Evolutionary conservation across 1,140 invertebrate genomes (phyloP), one percentile per base, ranked within the genome.

Genomic region (Drosophila nebulosa): DNA sequence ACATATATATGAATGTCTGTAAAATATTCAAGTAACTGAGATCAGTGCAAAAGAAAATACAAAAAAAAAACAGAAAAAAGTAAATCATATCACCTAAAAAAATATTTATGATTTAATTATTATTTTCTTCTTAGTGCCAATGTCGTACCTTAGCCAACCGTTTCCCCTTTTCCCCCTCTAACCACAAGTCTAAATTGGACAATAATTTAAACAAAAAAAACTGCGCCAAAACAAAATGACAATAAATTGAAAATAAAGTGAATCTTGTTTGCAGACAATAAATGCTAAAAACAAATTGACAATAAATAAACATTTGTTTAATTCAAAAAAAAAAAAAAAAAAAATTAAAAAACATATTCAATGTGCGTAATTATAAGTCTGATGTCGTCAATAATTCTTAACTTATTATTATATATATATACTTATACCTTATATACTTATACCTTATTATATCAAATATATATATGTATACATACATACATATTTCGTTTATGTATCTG

Each of bases 281-380:
- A 46, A 46, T 46, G 39, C 39, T n/a, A n/a, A 46, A 46, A 46
- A 21, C 7, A 10, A 32, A 12, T 46, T 46, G 39, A 46, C 39
- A 46, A 46, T 46, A 46, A 46, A 10, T 21, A 21, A 32, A 12
- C 10, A 32, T 32, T 46, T 4, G 39, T 36, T 18, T 5, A 26
- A 55, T 46, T 70, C 12, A 76, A 53, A 64, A 66, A 62, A 72
- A 71, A 66, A 30, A 70, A 21, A 66, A 80, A 77, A 78, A 26
- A 55, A 30, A 26, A 32, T 1, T 32, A 32, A 55, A 55, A 72
- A 74, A 83, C 70, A 84, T 76, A 77, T 78, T 79, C 71, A 80
- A 79, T 84, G 76, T 81, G 76, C 74, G 84, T 89, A 89, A 89
- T 90, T 86, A 81, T 84, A 90, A 90, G 88, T 86, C 88, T 90